Percentiles rank a stretch among this genome's conserved stretches.
Evolutionary conservation across 2,888 invertebrate genomes (phyloP).

Genomic region (Drosophila kambysellisi): DNA sequence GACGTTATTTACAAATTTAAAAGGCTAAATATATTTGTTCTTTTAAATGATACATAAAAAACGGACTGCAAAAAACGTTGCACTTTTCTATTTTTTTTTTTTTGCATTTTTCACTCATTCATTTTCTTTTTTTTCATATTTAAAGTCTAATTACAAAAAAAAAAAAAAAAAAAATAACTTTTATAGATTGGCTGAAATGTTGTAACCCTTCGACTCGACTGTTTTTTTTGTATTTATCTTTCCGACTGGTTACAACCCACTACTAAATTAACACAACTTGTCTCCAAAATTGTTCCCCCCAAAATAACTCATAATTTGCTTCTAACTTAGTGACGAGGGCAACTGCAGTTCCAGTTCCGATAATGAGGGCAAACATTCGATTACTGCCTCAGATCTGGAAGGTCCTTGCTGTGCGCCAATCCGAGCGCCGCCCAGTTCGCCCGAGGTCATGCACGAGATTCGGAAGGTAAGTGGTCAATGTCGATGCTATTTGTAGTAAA

Average conservation of each 20-base stretch:
- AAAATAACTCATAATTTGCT: background rate
- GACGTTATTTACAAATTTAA: background rate
- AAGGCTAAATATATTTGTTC: background rate
- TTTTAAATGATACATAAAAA: background rate
- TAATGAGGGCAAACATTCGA: slow-evolving; percentile 86
- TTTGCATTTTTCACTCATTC: too few species aligned
- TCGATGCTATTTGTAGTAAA: background rate
- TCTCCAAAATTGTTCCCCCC: background rate
- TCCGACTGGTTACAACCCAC: background rate
- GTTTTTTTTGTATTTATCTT: background rate
- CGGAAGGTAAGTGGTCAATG: slow-evolving; percentile 74
- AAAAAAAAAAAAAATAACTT: too few species aligned
- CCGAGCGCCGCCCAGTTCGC: slow-evolving; percentile 90
- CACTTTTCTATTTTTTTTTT: too few species aligned
- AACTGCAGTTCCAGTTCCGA: slow-evolving; percentile 91
- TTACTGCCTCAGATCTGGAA: slow-evolving; percentile 82
- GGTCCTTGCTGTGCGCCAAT: slow-evolving; percentile 85
- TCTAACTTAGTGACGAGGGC: slow-evolving; percentile 89
- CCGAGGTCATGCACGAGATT: slow-evolving; percentile 86
- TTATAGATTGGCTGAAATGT: too few species aligned
- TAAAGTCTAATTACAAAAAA: too few species aligned
- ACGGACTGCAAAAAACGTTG: too few species aligned
- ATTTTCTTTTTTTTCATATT: too few species aligned
- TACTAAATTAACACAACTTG: background rate
- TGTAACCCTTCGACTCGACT: background rate